These are phyloP conservation scores for Lampris megalopsis DNA, from an alignment of 2,113 vertebrate genomes.

Conservation along the genomic window DNA sequence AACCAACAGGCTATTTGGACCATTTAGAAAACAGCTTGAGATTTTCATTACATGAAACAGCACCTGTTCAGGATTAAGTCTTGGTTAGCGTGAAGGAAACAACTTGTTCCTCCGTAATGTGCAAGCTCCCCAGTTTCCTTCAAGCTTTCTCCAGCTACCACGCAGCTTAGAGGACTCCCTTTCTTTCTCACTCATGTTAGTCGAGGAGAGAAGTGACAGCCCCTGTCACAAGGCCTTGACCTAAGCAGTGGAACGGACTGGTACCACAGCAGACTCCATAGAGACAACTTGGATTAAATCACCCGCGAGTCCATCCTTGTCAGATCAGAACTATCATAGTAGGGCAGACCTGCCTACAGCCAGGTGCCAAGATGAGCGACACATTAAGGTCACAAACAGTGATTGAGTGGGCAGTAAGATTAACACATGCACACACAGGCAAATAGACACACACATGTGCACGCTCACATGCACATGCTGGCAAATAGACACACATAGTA, in stretches of 20 bases:
- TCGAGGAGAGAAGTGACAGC: slow-evolving; percentile 57
- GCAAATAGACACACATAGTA: not conserved
- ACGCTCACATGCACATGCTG: not conserved
- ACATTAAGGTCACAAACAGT: slow-evolving; percentile 73
- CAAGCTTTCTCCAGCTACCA: not conserved
- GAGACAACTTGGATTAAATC: slow-evolving; percentile 74
- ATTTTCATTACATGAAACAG: slow-evolving; percentile 36
- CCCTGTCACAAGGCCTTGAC: slow-evolving; percentile 70
- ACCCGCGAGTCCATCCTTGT: slow-evolving; percentile 73
- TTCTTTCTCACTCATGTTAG: slow-evolving; percentile 8
- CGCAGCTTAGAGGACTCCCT: slow-evolving; percentile 15
- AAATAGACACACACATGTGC: slow-evolving; percentile 2
- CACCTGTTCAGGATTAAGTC: slow-evolving; percentile 54
- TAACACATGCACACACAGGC: slow-evolving; percentile 19
- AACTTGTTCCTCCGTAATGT: slow-evolving; percentile 31
- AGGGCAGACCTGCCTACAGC: slow-evolving; percentile 63
- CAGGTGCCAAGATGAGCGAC: slow-evolving; percentile 73
- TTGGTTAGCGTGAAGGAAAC: slow-evolving; percentile 24
- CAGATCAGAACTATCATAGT: slow-evolving; percentile 74
- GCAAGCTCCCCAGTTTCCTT: slow-evolving; percentile 14
- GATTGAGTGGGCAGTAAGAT: slow-evolving; percentile 31
- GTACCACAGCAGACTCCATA: slow-evolving; percentile 57
- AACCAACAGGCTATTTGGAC: slow-evolving; percentile 8
- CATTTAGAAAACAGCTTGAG: slow-evolving; percentile 14
- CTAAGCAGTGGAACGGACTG: slow-evolving; percentile 58